Conservation (phyloP, 2,888 invertebrate genomes). For the Salticus scenicus region DNA sequence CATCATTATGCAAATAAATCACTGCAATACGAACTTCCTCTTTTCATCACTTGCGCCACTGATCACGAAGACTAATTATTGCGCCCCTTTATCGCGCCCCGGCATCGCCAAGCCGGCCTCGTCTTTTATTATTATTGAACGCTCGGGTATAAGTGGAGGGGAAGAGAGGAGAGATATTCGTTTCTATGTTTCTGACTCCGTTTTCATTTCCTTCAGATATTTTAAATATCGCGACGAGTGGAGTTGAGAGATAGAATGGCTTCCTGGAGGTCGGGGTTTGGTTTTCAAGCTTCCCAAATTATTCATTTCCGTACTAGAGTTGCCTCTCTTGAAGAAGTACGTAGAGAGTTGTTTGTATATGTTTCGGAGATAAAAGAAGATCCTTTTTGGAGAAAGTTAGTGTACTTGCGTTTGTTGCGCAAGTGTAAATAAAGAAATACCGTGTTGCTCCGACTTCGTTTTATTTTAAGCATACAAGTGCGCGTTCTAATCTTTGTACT, state of each 20-base stretch:
- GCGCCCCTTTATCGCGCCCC: conserved; percentile 1
- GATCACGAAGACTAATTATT: conserved; percentile 5
- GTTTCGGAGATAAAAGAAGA: too few species aligned
- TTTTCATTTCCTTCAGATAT: conserved; percentile 1
- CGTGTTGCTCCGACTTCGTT: too few species aligned
- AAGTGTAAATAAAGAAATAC: too few species aligned
- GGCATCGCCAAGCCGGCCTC: not conserved
- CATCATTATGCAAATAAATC: conserved; percentile 8
- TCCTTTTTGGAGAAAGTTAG: too few species aligned
- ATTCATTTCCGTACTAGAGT: not conserved
- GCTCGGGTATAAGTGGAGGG: too few species aligned
- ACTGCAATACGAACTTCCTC: not conserved
- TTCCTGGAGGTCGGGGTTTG: not conserved
- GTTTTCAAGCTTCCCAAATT: not conserved
- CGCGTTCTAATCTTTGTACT: too few species aligned
- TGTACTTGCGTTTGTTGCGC: too few species aligned
- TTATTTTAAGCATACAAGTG: too few species aligned
- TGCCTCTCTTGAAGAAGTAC: not conserved
- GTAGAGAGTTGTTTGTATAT: too few species aligned
- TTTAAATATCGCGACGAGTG: not conserved
- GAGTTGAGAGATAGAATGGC: not conserved
- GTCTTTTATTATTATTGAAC: not conserved
- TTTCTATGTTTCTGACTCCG: too few species aligned
- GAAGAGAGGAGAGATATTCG: too few species aligned
- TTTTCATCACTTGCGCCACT: conserved; percentile 8